These are phyloP conservation scores for Cyrtodaria siliqua DNA, from an alignment of 2,888 invertebrate genomes.

Conservation along the genomic window DNA sequence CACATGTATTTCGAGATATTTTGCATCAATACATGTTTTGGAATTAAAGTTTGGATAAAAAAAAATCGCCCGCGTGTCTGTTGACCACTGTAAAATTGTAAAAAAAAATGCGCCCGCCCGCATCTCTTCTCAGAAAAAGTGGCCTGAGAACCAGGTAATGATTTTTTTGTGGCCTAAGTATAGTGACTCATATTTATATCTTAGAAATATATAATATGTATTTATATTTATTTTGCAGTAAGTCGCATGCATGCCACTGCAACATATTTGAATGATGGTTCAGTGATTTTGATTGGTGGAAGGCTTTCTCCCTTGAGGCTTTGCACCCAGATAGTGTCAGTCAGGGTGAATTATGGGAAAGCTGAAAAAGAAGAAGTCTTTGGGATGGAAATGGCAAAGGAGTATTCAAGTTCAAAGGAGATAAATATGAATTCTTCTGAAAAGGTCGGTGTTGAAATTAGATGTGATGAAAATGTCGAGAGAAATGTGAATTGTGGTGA, in stretches of 20 bases:
- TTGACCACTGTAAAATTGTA: too few relatives aligned
- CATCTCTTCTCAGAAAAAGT: too few relatives aligned
- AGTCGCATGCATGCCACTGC: conserved; percentile 79
- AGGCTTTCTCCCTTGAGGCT: conserved; percentile 84
- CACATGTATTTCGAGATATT: too few relatives aligned
- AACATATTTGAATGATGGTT: conserved; percentile 67
- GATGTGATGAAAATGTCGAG: conserved; percentile 9
- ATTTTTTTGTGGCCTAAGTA: neutral
- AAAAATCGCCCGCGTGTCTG: too few relatives aligned
- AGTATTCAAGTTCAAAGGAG: neutral
- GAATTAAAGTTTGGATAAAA: too few relatives aligned
- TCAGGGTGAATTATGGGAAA: conserved; percentile 27
- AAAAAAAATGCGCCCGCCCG: too few relatives aligned
- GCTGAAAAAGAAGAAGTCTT: neutral
- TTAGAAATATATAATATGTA: too few relatives aligned
- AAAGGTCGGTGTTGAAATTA: neutral
- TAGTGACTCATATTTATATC: neutral
- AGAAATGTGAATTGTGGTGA: neutral
- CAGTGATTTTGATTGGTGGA: conserved; percentile 84
- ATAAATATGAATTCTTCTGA: neutral
- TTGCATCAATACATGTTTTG: too few relatives aligned
- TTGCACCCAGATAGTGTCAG: conserved; percentile 56
- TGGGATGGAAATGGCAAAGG: neutral
- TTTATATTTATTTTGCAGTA: conserved; percentile 62
- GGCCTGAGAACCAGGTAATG: too few relatives aligned